Base-by-base conservation (phyloP, 2,797 vertebrate genomes). In the Bryconaethiops microstoma region DNA sequence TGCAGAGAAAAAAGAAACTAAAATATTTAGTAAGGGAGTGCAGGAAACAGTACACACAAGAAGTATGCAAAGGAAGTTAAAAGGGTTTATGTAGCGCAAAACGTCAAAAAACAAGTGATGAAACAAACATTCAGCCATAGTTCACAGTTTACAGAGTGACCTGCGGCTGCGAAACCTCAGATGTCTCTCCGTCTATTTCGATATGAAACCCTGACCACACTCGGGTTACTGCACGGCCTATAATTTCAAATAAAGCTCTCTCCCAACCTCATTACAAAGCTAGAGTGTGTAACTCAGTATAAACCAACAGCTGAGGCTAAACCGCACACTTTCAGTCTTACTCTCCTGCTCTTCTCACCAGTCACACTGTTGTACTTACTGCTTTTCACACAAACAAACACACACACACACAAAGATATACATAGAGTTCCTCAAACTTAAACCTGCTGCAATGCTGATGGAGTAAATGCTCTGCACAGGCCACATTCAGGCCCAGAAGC, bases 151-250 rank as follows among this genome's bases (percentile, higher is more conserved):
- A 63, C 63, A 17, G 14, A 35, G 69, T 25, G 42, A 25, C 68
- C 65, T 25, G 68, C 7, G 45, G 42, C n/a, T 54, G 70, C 9
- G 13, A 21, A 72, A 55, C 23, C 70, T 25, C 70, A 72, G 50
- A 67, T 19, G 6, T 21, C 0, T 35, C 50, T 72, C 10, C 40
- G n/a, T 69, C 45, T 14, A 69, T 48, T 72, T 55, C 3, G 16
- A 35, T n/a, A 54, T 52, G 45, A 54, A 48, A 55, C 25, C 50
- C n/a, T 72, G 70, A 72, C 70, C 70, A 55, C 70, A 72, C 13
- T 55, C 50, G 35, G 50, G 16, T 72, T 50, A 12, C 17, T 35
- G 29, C 70, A 5, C 23, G 12, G 50, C 69, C 69, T 50, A 12
- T 13, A 23, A 9, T 13, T 71, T 13, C 8, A n/a, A 1, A 39